Evolutionary conservation across 2,113 vertebrate genomes (phyloP).

Genomic region (Pantherophis guttatus): DNA sequence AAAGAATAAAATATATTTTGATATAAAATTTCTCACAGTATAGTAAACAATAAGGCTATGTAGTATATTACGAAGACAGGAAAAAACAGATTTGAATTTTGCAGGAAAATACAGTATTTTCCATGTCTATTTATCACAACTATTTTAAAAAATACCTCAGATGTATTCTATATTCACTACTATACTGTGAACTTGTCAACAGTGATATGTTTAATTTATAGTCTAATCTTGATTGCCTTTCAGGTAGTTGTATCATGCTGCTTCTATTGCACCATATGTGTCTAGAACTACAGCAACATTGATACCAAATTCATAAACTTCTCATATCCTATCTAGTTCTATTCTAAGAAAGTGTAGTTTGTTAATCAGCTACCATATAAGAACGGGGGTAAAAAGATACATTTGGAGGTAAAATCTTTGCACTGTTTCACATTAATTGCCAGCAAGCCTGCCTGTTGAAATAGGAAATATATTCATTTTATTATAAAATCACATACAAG

Average conservation of each 20-base stretch:
- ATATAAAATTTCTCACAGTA: neutral
- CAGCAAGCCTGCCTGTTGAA: constrained; percentile 61
- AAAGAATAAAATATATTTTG: neutral
- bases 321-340: neutral
- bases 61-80: neutral
- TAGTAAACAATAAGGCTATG: neutral
- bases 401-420: constrained; percentile 43
- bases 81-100: neutral
- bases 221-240: neutral
- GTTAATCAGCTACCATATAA: neutral
- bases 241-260: neutral
- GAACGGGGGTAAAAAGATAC: constrained; percentile 61
- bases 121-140: neutral
- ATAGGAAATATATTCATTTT: constrained; percentile 14
- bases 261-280: neutral
- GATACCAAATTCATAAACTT: neutral
- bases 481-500: neutral
- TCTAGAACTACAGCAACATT: neutral
- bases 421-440: constrained; percentile 59
- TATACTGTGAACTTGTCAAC: neutral
- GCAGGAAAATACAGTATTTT: neutral
- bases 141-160: neutral
- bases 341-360: neutral
- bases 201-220: neutral
- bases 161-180: neutral